Evolutionary conservation across 2,113 vertebrate genomes (phyloP), one percentile per base, ranked within the genome.

Genomic region (Arvicanthis niloticus): DNA sequence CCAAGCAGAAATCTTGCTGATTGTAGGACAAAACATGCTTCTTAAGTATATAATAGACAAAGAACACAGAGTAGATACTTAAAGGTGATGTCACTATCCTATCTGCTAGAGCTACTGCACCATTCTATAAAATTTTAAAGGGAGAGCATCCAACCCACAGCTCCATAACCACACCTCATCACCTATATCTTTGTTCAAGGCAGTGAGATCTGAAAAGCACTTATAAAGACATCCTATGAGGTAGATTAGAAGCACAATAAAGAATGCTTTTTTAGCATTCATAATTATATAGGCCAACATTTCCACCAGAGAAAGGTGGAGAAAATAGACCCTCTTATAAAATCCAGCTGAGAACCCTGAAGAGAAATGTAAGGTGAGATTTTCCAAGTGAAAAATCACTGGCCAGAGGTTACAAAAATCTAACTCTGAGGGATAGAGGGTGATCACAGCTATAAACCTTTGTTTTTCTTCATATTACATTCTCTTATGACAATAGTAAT

Each of bases 371-470:
- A 48, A 91, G 77, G 60, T 78, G 7, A 91, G 19, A 62, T 87
- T 88, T 24, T 91, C 81, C 37, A 82, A 80, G 29, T 34, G 16
- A 26, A 82, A 84, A 85, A 5, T 16, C 0, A 29, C 11, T 65
- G 29, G 22, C 65, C 16, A 77, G 9, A 48, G 37, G 58, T 60
- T 42, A 26, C 48, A 42, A 29, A 91, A 31, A 40, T 5, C 6
- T 48, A 48, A 1, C 0, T 42, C 34, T 42, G 5, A 4, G 3
- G 29, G 13, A 19, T 29, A 22, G 9, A 10, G 15, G 12, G 2
- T 19, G 37, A 13, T 10, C 0, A 3, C 29, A 62, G n/a, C 13
- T 45, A 53, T 21, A 82, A 91, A 62, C 16, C 12, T 17, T 42
- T 34, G 13, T 53, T 62, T 94, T 45, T 40, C 51, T 58, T n/a